Conservation (phyloP, 2,888 invertebrate genomes). For the Eumerus sabulonum region DNA sequence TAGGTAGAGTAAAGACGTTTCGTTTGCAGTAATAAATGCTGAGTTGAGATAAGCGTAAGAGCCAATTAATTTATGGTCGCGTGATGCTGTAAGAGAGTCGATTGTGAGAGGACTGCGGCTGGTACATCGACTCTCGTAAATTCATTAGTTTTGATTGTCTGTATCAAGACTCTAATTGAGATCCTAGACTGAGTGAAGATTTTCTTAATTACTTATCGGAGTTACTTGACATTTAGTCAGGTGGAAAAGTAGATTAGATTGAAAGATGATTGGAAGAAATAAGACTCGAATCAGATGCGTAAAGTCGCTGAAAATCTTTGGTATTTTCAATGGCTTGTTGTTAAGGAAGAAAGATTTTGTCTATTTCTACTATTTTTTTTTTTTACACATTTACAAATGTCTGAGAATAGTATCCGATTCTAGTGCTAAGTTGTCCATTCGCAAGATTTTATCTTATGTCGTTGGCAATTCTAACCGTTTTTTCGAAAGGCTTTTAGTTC, state of each 20-base stretch:
- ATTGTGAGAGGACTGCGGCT: background rate
- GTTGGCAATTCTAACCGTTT: too few relatives aligned
- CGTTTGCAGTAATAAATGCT: conserved; percentile 40
- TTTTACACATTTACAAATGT: too few relatives aligned
- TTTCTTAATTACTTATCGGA: background rate
- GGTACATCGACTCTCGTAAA: conserved; percentile 40
- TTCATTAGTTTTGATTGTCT: conserved; percentile 64
- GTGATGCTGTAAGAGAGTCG: conserved; percentile 39
- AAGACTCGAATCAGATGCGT: background rate
- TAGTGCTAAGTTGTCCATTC: too few relatives aligned
- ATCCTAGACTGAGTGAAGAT: conserved; percentile 9
- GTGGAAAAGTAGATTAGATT: background rate
- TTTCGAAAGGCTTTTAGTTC: too few relatives aligned
- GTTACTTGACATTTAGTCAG: too few relatives aligned
- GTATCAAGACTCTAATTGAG: conserved; percentile 58
- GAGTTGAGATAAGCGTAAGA: conserved; percentile 53
- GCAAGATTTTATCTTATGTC: too few relatives aligned
- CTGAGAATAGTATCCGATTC: too few relatives aligned
- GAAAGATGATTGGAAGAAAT: background rate
- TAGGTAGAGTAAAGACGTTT: conserved; percentile 12
- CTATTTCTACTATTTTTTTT: too few relatives aligned
- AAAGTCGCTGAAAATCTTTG: background rate
- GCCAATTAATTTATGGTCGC: conserved; percentile 61
- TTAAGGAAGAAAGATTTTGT: too few relatives aligned
- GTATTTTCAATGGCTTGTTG: too few relatives aligned